Percentiles rank a stretch among this genome's conserved stretches.
Evolutionary conservation across 2,797 vertebrate species (phyloP).

Genomic region (Characodon lateralis): DNA sequence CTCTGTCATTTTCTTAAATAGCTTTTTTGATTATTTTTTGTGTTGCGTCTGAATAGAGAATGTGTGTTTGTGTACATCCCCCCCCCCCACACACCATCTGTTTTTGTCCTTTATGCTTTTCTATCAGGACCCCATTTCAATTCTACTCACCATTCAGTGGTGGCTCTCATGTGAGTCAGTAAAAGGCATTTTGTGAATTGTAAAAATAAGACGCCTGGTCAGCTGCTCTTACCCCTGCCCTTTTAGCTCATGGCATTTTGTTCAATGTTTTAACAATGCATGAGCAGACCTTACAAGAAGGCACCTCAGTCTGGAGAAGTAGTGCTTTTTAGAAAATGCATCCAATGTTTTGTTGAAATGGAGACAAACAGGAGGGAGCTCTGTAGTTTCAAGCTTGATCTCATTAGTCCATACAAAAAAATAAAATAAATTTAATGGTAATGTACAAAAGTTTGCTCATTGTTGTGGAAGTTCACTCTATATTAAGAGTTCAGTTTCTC

Average conservation of each 20-base stretch:
- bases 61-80: background rate
- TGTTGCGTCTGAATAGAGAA: background rate
- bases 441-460: background rate
- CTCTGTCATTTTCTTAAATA: slow-evolving; percentile 8
- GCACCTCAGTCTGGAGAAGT: slow-evolving; percentile 41
- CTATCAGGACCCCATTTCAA: slow-evolving; percentile 5
- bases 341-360: slow-evolving; percentile 28
- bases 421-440: background rate
- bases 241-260: slow-evolving; percentile 63
- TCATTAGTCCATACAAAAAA: background rate
- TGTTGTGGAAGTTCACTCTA: background rate
- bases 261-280: slow-evolving; percentile 67
- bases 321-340: slow-evolving; percentile 43
- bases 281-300: slow-evolving; percentile 48
- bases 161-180: slow-evolving; percentile 2
- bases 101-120: slow-evolving; percentile 12
- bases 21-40: background rate
- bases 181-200: slow-evolving; percentile 36
- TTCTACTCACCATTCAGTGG: slow-evolving; percentile 13
- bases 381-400: background rate
- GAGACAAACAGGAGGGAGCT: slow-evolving; percentile 1
- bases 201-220: slow-evolving; percentile 46
- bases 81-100: background rate
- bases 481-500: background rate
- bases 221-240: slow-evolving; percentile 43